phyloP scores from a whole-genome alignment of 2,888 invertebrate genomes.

The Orthosia cruda region DNA sequence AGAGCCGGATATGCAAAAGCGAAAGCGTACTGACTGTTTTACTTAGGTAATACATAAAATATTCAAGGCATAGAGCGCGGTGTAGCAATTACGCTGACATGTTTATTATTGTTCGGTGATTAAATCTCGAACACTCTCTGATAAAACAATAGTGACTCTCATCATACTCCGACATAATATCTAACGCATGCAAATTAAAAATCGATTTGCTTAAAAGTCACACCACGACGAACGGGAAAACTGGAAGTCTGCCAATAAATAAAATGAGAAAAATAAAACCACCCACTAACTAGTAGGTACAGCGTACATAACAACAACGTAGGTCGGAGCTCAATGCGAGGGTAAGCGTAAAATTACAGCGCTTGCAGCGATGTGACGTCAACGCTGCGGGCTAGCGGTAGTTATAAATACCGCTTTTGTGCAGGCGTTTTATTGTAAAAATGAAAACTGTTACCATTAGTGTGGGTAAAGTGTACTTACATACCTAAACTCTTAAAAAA shows the following conservation, averaged over 20 bases:
- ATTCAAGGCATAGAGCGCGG: too few relatives aligned
- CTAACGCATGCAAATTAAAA: not conserved
- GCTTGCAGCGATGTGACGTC: constrained; percentile 31
- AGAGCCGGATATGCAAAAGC: too few relatives aligned
- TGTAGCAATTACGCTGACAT: too few relatives aligned
- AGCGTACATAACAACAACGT: constrained; percentile 1
- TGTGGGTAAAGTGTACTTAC: not conserved
- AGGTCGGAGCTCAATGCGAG: constrained; percentile 20
- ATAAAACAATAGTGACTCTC: too few relatives aligned
- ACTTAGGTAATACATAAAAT: too few relatives aligned
- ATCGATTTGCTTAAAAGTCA: too few relatives aligned
- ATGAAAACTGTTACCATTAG: not conserved
- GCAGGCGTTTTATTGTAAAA: constrained; percentile 19
- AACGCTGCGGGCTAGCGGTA: constrained; percentile 10
- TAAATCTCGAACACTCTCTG: too few relatives aligned
- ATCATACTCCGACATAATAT: not conserved
- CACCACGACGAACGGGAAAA: not conserved
- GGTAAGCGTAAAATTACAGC: constrained; percentile 20
- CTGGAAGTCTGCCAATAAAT: not conserved
- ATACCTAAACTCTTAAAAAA: not conserved
- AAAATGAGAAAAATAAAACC: not conserved
- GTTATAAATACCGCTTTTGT: constrained; percentile 29
- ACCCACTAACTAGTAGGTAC: not conserved
- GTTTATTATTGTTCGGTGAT: too few relatives aligned
- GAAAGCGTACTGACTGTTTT: too few relatives aligned